A percentile compares a stretch with the other conserved stretches of the same genome.
Conservation (phyloP, 2,113 vertebrate species). For the Nipponia nippon region DNA sequence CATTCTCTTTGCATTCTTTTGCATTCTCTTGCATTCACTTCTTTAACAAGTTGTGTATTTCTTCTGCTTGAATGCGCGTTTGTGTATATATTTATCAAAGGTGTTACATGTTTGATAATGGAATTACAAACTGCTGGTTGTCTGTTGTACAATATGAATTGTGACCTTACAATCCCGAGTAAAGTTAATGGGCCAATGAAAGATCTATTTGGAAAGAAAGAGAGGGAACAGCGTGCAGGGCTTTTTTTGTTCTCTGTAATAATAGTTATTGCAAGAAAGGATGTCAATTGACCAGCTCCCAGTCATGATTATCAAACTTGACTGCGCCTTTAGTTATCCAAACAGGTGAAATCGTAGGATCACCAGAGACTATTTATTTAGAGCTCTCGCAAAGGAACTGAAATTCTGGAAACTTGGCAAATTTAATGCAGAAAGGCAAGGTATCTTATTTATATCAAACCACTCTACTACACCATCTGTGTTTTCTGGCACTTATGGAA, state of each 20-base stretch:
- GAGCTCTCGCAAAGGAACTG: not conserved
- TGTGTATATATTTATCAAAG: not conserved
- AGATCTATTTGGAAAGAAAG: not conserved
- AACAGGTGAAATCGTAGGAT: not conserved
- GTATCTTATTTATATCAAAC: not conserved
- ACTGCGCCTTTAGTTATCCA: not conserved
- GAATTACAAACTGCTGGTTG: not conserved
- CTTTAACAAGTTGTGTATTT: not conserved
- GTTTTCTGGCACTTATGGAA: not conserved
- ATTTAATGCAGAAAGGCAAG: not conserved
- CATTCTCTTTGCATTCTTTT: not conserved
- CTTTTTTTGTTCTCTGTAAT: not conserved
- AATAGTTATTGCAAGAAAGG: not conserved
- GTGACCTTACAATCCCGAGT: not conserved
- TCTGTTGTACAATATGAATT: not conserved
- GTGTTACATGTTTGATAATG: not conserved
- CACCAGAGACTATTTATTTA: not conserved
- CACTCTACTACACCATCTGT: not conserved
- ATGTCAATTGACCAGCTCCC: not conserved
- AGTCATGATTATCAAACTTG: not conserved
- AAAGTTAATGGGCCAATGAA: not conserved
- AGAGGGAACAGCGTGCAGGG: fast-evolving
- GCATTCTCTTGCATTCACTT: not conserved
- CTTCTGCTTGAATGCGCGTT: not conserved
- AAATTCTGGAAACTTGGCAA: not conserved